Base-by-base conservation (phyloP, 2,888 invertebrate species). In the Chaetogeoica ovagalla region DNA sequence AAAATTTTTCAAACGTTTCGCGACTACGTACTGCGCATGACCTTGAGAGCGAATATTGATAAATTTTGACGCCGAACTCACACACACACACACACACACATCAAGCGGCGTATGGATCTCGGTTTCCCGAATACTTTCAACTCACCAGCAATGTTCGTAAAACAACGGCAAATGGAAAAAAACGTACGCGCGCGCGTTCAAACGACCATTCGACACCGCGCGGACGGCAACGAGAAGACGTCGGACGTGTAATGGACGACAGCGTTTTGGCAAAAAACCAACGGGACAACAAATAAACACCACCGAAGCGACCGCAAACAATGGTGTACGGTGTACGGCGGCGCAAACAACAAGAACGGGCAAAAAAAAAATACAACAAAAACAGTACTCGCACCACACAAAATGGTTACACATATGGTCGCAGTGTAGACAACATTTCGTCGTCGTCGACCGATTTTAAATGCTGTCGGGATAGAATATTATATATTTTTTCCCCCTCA, bases 1-100 rank as follows among this genome's bases (percentile, higher is more conserved):
- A 7, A 52, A 30, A 30, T 1, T 2, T 4, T 30, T 55, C 15
- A 8, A 8, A 21, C 1, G 9, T 17, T 30, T 17, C 48, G 7
- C 1, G 43, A 55, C 13, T 48, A 13, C 15, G 15, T 63, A 79
- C 55, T 71, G 79, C 79, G 79, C 79, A 57, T 79, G 79, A 79
- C 79, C 79, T 79, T 79, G 79, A 57, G 79, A 43, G 23, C 5
- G 39, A n/a, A 57, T 79, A 71, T 65, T 79, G 71, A 79, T 65
- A 71, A 71, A 71, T 79, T 77, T 30, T 65, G 63, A 21, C 63
- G 8, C 19, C 65, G 11, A 66, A 39, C 21, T 57, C 30, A 30
- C 1, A 30, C 30, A 30, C 30, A 30, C 30, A 30, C 30, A 30
- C 30, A 30, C 30, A 30, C 30, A 30, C 30, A 74, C 73, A 43